Conservation (phyloP, 1,140 invertebrate genomes). For the Zophobas atratus region DNA sequence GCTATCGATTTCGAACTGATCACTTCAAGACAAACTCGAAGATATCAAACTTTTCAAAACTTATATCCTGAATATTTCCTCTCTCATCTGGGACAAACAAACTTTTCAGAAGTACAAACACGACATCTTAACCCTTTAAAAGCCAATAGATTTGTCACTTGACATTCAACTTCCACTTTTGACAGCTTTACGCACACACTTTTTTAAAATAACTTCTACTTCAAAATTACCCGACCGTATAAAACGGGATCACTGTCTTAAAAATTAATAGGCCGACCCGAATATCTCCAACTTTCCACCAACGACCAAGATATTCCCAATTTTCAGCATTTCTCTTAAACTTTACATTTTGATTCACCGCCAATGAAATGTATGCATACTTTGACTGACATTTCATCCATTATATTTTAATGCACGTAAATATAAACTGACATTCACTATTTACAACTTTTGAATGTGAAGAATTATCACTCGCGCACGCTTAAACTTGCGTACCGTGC, state of each 20-base stretch:
- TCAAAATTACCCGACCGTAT: background rate
- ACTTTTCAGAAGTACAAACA: conserved; percentile 38
- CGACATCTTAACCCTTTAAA: conserved; percentile 39
- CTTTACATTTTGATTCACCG: background rate
- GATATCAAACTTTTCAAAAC: conserved; percentile 37
- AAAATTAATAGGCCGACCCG: conserved; percentile 16
- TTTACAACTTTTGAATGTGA: no score
- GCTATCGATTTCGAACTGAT: conserved; percentile 35
- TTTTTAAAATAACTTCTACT: conserved; percentile 23
- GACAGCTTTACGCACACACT: conserved; percentile 14
- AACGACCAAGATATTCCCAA: background rate
- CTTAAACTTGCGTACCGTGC: no score
- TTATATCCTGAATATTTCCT: conserved; percentile 42
- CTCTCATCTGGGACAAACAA: conserved; percentile 33
- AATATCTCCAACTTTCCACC: background rate
- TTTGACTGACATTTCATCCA: no score
- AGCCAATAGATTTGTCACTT: conserved; percentile 39
- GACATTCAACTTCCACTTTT: conserved; percentile 21
- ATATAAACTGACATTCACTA: no score
- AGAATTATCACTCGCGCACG: no score
- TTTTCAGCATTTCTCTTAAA: conserved; percentile 3
- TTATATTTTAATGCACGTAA: no score
- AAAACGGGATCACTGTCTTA: conserved; percentile 22
- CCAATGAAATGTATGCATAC: background rate
- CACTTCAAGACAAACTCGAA: conserved; percentile 35